These are phyloP conservation scores for Drosophila crucigera DNA, from an alignment of 2,888 invertebrate species.

Conservation along the genomic window DNA sequence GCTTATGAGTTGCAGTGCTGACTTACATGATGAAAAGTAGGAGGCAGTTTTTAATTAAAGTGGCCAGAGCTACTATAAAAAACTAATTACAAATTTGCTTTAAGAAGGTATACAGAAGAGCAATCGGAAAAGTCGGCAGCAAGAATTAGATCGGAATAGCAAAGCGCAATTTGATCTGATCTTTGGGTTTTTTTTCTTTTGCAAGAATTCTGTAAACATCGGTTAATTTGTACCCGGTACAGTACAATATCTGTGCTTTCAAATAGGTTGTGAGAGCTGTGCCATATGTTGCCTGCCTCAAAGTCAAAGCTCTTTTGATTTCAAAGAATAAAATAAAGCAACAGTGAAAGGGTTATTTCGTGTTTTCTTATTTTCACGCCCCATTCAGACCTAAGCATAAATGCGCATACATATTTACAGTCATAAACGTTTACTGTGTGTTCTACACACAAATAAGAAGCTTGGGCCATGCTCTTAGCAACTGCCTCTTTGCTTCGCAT, in stretches of 20 bases:
- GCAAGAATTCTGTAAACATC: neutral
- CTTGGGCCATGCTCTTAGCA: conserved; percentile 44
- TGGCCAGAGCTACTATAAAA: conserved; percentile 35
- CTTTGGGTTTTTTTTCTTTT: neutral
- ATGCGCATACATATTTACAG: neutral
- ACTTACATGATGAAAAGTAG: neutral
- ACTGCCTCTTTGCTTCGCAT: conserved; percentile 16
- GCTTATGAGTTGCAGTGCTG: conserved; percentile 3
- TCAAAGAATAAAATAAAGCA: conserved; percentile 20
- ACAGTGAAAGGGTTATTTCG: conserved; percentile 40
- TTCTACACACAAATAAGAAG: conserved; percentile 17
- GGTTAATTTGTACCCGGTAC: conserved; percentile 13
- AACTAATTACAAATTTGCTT: conserved; percentile 32
- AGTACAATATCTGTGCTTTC: neutral
- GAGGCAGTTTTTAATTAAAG: conserved; percentile 47
- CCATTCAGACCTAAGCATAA: conserved; percentile 10
- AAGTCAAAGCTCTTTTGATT: conserved; percentile 40
- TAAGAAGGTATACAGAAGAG: neutral
- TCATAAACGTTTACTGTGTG: conserved; percentile 1
- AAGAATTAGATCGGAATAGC: neutral
- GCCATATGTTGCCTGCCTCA: conserved; percentile 38
- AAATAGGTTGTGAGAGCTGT: conserved; percentile 25
- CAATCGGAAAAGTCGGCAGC: neutral
- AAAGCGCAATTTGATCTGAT: neutral
- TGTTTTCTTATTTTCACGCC: conserved; percentile 29